Evolutionary conservation across 2,113 vertebrate genomes (phyloP).

Genomic region (Rhinichthys klamathensis): DNA sequence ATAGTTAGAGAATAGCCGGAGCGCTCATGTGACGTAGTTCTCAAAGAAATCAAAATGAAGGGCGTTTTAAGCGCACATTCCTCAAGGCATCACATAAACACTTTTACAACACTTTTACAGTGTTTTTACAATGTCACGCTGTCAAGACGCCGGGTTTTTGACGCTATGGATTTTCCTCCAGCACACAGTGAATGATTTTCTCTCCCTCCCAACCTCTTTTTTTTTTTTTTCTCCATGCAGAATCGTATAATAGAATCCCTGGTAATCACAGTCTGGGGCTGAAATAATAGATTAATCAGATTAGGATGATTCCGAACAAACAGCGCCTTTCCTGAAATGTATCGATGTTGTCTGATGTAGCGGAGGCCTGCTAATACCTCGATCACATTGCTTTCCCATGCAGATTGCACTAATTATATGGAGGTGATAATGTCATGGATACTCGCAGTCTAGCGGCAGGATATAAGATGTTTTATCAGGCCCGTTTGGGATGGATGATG

Average conservation of each 20-base stretch:
- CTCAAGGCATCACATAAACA: constrained; percentile 70
- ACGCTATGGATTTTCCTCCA: constrained; percentile 60
- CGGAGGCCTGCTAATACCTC: constrained; percentile 71
- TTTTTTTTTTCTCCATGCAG: constrained; percentile 37
- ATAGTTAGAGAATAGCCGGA: not conserved
- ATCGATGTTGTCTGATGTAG: constrained; percentile 68
- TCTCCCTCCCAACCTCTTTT: constrained; percentile 39
- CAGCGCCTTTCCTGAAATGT: constrained; percentile 69
- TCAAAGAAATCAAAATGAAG: constrained; percentile 51
- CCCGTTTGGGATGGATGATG: constrained; percentile 25
- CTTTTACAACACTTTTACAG: constrained; percentile 67
- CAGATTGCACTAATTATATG: constrained; percentile 70
- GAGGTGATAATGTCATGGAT: constrained; percentile 68
- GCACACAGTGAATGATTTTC: constrained; percentile 40
- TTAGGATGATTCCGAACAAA: constrained; percentile 75
- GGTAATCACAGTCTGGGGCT: not conserved
- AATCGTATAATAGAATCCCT: not conserved
- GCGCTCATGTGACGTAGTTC: constrained; percentile 43
- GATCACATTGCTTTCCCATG: constrained; percentile 64
- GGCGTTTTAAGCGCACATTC: constrained; percentile 49
- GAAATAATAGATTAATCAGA: constrained; percentile 77
- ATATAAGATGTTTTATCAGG: constrained; percentile 17
- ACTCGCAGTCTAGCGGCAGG: constrained; percentile 55
- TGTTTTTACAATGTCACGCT: constrained; percentile 69
- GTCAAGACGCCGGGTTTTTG: constrained; percentile 58